Evolutionary conservation across 2,797 vertebrate species (phyloP), one percentile per base, ranked within the genome.

Genomic region (Oophaga sylvatica): DNA sequence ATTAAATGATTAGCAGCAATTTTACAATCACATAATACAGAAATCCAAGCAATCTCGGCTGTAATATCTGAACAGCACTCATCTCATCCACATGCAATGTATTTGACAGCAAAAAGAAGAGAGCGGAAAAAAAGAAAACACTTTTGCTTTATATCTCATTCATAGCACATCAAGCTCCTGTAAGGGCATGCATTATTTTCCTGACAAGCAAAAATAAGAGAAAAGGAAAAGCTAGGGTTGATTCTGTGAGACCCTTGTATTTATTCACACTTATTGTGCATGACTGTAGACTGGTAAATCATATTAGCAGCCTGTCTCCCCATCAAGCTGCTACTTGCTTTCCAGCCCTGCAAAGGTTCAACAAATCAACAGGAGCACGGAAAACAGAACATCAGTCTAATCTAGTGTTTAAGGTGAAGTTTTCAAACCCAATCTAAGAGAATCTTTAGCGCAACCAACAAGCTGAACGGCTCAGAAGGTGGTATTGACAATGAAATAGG

Each of bases 201-300:
- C 95, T 95, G 94, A 95, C 94, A 93, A 89, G 84, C 53, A 93
- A 91, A 95, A 93, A 94, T 80, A 93, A 94, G 94, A 94, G 93
- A 90, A 94, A 95, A 95, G 94, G 95, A 95, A 95, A 94, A 94
- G 95, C 92, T 94, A 92, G 93, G 95, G 93, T 94, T 96, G 96
- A 97, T 97, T 96, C 95, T 95, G 94, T 71, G 94, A 96, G 96
- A 96, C 96, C 96, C 93, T 90, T 93, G 94, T 95, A 94, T 96
- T 95, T 95, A 95, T 96, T 96, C 95, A 95, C 95, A 95, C 97
- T 95, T 95, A 95, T 92, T 93, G 97, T 93, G 96, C 98, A 97
- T 99, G 98, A 98, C 97, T 97, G 96, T 95, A 95, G 93, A 95
- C 95, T 96, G 96, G 95, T 96, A 96, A 96, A 97, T 95, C 96